Conservation (phyloP, 2,797 vertebrate species). For the Catharus ustulatus region DNA sequence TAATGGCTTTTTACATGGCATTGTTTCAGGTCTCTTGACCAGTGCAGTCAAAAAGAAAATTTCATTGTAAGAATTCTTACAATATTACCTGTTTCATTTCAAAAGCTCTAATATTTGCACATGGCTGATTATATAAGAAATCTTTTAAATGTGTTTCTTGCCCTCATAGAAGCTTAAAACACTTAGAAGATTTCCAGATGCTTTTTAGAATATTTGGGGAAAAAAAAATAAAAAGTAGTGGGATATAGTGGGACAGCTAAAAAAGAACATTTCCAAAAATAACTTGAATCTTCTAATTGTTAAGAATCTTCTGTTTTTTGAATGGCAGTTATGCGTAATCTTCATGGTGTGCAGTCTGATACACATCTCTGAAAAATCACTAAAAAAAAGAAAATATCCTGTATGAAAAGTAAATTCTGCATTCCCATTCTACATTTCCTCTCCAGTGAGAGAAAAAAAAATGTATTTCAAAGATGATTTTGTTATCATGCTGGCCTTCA, state of each 20-base stretch:
- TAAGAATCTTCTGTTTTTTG: not conserved
- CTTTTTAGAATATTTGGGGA: not conserved
- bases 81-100: not conserved
- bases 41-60: not conserved
- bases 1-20: not conserved
- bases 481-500: not conserved
- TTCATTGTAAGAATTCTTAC: not conserved
- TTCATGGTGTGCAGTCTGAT: not conserved
- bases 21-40: not conserved
- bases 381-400: not conserved
- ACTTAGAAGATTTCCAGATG: not conserved
- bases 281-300: not conserved
- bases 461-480: not conserved
- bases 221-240: rapidly evolving
- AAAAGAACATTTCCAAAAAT: not conserved
- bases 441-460: not conserved
- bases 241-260: no score
- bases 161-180: not conserved
- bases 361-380: not conserved
- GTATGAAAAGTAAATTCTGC: not conserved
- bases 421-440: not conserved
- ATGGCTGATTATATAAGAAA: not conserved
- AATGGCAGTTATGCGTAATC: not conserved
- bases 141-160: not conserved
- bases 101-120: not conserved